Base-by-base conservation (phyloP, 2,797 vertebrate species). In the Fratercula arctica region DNA sequence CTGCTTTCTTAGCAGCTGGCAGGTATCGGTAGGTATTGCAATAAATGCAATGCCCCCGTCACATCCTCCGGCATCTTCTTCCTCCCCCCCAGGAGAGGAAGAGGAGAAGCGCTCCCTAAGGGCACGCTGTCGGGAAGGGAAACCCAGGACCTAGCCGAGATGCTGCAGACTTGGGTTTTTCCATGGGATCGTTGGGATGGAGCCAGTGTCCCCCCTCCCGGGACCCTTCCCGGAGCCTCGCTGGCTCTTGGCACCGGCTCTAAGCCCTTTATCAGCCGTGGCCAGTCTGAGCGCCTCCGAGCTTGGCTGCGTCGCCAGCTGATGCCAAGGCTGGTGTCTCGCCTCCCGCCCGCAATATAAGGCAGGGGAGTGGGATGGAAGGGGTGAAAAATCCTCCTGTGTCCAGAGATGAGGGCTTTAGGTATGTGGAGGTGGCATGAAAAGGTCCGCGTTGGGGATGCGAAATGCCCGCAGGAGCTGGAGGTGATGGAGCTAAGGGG, bases 1-100 rank as follows among this genome's bases (percentile, higher is more conserved):
- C 78, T 86, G 88, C 21, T 94, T 94, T 96, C 59, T 85, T 79
- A 78, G 74, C 59, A 79, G 81, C 88, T 96, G 90, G 83, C 72
- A 66, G 85, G 76, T 72, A 82, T 50, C 13, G n/a, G 78, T 3
- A 13, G 87, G 88, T 64, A 76, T 33, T 66, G 26, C 46, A 35
- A 95, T 95, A 94, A 96, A 94, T 35, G 91, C 75, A 50, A 56
- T 82, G 69, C 28, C 8, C 66, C 64, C 10, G 0, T 28, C 39
- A 5, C 31, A 4, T 86, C 79, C 26, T 16, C 51, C 56, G 4
- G 4, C 81, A 67, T 53, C 86, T 59, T 84, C 79, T 11, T 48
- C 33, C 8, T 33, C n/a, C 91, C 50, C 57, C 43, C 5, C 4
- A 2, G 48, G 35, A 75, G 7, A 3, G 79, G 73, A 69, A 68